Evolutionary conservation across 2,797 vertebrate species (phyloP).

Genomic region (Pseudochromis fuscus): DNA sequence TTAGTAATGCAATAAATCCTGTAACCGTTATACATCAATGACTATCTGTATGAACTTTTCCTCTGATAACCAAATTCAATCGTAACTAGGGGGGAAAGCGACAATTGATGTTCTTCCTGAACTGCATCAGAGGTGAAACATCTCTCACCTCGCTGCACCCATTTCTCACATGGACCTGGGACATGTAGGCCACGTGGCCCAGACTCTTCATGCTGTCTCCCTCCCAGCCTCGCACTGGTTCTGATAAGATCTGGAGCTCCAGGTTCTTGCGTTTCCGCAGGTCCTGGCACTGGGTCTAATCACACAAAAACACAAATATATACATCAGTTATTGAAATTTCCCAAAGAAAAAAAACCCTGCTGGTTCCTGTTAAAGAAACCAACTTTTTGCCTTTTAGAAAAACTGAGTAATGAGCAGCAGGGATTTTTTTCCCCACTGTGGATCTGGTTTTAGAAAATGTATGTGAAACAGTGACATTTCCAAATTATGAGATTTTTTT

Average conservation of each 20-base stretch:
- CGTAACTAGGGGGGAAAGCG: no score
- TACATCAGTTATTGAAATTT: background rate
- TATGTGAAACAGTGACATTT: background rate
- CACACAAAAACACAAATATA: conserved; percentile 19
- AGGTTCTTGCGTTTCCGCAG: conserved; percentile 95
- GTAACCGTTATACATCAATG: background rate
- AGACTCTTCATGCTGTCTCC: conserved; percentile 95
- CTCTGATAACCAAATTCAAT: background rate
- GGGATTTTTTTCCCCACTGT: background rate
- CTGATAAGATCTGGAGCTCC: conserved; percentile 96
- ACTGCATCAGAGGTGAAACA: background rate
- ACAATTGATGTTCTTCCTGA: background rate
- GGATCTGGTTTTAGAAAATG: background rate
- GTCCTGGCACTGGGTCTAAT: conserved; percentile 94
- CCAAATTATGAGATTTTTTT: background rate
- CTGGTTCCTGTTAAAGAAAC: background rate
- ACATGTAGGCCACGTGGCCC: conserved; percentile 93
- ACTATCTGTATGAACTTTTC: background rate
- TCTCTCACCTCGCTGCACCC: conserved; percentile 91
- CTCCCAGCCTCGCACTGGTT: conserved; percentile 95
- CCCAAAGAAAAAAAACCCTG: background rate
- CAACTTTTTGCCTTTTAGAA: conserved; percentile 1
- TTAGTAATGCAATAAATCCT: background rate
- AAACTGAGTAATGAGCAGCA: background rate
- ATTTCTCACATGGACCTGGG: conserved; percentile 92